These are phyloP conservation scores for Drosophila ananassae DNA, from an alignment of 1,140 invertebrate genomes.

Conservation along the genomic window DNA sequence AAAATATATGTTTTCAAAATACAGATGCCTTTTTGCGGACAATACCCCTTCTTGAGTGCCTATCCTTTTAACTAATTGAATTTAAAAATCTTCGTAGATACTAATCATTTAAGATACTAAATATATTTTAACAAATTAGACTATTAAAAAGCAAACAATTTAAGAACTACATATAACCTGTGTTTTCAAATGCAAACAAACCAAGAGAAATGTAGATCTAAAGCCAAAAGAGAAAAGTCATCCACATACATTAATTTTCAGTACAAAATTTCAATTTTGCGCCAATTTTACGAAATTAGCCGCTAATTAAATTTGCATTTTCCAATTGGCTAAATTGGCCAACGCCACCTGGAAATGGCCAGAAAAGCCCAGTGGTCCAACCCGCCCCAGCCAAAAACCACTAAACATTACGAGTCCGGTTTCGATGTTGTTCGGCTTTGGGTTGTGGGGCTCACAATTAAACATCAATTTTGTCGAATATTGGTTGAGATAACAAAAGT, in stretches of 20 bases:
- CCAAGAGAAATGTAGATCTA: background rate
- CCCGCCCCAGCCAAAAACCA: slow-evolving; percentile 12
- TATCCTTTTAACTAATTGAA: background rate
- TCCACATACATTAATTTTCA: slow-evolving; percentile 2
- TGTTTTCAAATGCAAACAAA: background rate
- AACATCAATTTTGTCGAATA: slow-evolving; percentile 12
- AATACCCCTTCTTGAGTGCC: too few species aligned
- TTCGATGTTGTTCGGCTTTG: slow-evolving; percentile 43
- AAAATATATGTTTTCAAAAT: background rate
- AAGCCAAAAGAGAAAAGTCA: background rate
- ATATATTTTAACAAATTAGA: background rate
- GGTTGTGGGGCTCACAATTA: slow-evolving; percentile 33
- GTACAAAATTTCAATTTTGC: slow-evolving; percentile 32
- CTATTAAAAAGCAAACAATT: background rate
- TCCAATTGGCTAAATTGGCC: slow-evolving; percentile 30
- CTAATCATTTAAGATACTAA: background rate
- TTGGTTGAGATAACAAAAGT: slow-evolving; percentile 7
- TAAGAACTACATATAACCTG: background rate
- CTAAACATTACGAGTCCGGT: slow-evolving; percentile 22
- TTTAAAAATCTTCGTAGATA: background rate
- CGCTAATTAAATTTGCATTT: slow-evolving; percentile 46
- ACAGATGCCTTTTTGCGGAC: too few species aligned
- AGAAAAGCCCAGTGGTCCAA: background rate
- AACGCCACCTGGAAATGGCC: slow-evolving; percentile 19
- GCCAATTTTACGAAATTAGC: slow-evolving; percentile 30